Evolutionary conservation across 2,797 vertebrate genomes (phyloP).

Genomic region (Sebastes jordani): DNA sequence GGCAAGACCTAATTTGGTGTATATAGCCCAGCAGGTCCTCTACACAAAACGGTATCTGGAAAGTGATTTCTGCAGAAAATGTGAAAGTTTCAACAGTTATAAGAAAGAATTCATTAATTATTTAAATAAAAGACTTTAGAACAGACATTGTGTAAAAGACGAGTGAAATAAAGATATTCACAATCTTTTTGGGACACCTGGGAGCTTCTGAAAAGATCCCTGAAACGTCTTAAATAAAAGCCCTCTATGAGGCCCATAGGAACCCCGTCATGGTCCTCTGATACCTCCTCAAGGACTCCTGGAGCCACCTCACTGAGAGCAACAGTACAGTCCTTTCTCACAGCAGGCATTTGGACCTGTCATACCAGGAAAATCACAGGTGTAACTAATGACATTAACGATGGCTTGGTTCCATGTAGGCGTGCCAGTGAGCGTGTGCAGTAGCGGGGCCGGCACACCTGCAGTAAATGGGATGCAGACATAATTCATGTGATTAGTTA

Average conservation of each 20-base stretch:
- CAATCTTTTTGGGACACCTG: background rate
- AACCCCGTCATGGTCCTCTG: too few relatives aligned
- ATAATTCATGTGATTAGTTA: constrained; percentile 7
- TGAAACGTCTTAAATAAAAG: background rate
- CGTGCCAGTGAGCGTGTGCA: background rate
- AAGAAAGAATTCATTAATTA: background rate
- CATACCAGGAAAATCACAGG: background rate
- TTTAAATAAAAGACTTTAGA: background rate
- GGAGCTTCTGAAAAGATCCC: background rate
- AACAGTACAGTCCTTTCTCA: background rate
- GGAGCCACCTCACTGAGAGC: background rate
- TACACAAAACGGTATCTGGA: background rate
- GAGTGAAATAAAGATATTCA: background rate
- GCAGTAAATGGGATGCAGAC: background rate
- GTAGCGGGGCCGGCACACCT: background rate
- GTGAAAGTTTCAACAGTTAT: background rate
- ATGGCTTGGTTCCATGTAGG: background rate
- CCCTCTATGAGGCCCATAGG: background rate
- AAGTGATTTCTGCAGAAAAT: background rate
- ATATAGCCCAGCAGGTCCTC: too few relatives aligned
- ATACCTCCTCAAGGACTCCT: background rate
- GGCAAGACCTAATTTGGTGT: background rate
- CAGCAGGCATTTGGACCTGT: background rate
- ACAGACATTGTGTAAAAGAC: background rate
- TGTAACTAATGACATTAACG: background rate